These are phyloP conservation scores for Corythoichthys haematopterus DNA, from an alignment of 2,113 vertebrate genomes.

Conservation along the genomic window DNA sequence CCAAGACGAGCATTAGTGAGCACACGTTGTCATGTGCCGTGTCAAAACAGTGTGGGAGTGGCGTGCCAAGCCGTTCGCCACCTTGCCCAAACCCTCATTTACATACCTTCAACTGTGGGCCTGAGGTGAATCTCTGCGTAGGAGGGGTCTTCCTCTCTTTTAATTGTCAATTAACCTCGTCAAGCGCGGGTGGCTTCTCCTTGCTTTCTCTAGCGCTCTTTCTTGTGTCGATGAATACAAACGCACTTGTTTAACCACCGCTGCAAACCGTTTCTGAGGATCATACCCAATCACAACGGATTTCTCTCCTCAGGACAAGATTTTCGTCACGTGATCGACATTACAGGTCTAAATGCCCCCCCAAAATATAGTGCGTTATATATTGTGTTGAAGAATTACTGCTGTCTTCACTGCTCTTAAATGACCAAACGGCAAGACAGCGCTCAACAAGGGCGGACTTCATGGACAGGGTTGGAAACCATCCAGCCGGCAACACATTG, in stretches of 20 bases:
- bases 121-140: constrained; percentile 60
- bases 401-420: too few relatives aligned
- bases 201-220: constrained; percentile 16
- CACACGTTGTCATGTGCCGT: constrained; percentile 37
- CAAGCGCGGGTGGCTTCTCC: constrained; percentile 27
- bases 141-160: constrained; percentile 58
- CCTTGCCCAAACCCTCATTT: constrained; percentile 63
- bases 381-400: too few relatives aligned
- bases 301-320: constrained; percentile 39
- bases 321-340: constrained; percentile 24
- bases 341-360: not conserved
- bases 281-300: constrained; percentile 63
- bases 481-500: too few relatives aligned
- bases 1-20: constrained; percentile 37
- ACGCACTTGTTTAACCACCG: constrained; percentile 32
- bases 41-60: constrained; percentile 14
- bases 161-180: constrained; percentile 73
- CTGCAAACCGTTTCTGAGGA: constrained; percentile 31
- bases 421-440: too few relatives aligned
- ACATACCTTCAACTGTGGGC: constrained; percentile 62
- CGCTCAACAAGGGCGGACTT: too few relatives aligned
- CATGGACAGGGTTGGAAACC: too few relatives aligned
- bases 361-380: too few relatives aligned
- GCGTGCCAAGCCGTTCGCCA: constrained; percentile 26
- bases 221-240: constrained; percentile 18